A percentile compares a stretch with the other conserved stretches of the same genome.
Evolutionary conservation across 2,113 vertebrate genomes (phyloP).

Genomic region (Ciconia maguari): DNA sequence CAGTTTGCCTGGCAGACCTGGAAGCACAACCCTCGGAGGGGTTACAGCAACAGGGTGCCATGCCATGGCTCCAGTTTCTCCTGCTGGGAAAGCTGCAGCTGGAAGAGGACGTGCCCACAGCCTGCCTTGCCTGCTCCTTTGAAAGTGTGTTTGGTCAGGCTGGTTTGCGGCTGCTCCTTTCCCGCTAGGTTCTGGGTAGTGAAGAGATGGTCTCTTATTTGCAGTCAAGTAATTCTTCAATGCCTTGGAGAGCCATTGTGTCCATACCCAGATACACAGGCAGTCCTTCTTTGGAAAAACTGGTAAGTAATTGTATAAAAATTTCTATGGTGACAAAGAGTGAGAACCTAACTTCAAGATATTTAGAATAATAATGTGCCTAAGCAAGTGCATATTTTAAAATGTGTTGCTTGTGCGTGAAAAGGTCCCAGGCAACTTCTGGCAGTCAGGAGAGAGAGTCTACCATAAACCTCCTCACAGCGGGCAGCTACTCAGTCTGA

Average conservation of each 20-base stretch:
- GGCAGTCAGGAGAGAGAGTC: slow-evolving; percentile 7
- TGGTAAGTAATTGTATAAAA: slow-evolving; percentile 36
- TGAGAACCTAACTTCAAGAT: slow-evolving; percentile 47
- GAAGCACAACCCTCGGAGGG: not conserved
- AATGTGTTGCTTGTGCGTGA: not conserved
- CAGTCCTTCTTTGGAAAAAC: slow-evolving; percentile 16
- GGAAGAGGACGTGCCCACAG: not conserved
- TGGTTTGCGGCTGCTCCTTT: not conserved
- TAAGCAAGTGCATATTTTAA: slow-evolving; percentile 52
- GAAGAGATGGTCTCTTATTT: not conserved
- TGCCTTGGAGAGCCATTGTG: slow-evolving; percentile 1
- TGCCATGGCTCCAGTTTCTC: not conserved
- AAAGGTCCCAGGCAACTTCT: slow-evolving; percentile 42
- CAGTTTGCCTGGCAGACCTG: not conserved
- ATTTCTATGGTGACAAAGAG: slow-evolving; percentile 67
- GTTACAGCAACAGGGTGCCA: not conserved
- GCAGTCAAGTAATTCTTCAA: not conserved
- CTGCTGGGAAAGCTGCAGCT: not conserved
- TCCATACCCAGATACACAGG: not conserved
- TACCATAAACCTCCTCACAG: slow-evolving; percentile 17
- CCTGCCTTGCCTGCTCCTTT: not conserved
- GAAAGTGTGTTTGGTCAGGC: not conserved
- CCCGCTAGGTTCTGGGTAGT: not conserved
- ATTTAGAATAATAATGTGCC: slow-evolving; percentile 56
- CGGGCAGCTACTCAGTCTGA: slow-evolving; percentile 51